Conservation (phyloP, 2,797 vertebrate species). For the Phataginus tricuspis region DNA sequence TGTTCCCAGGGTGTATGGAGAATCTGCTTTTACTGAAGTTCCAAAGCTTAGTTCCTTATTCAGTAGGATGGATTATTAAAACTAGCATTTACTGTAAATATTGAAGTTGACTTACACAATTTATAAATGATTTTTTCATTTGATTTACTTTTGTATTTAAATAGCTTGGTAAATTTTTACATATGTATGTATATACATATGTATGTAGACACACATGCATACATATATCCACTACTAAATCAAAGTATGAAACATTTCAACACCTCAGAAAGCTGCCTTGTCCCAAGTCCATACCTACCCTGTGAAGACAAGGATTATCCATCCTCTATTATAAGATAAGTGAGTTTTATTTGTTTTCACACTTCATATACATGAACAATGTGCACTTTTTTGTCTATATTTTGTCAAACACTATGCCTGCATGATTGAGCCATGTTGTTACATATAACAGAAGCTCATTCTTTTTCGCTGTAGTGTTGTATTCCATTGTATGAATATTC, state of each 20-base stretch:
- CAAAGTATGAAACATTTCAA: background rate
- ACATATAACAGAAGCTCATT: background rate
- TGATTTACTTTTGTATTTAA: background rate
- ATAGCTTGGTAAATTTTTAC: background rate
- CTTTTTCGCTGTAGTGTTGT: background rate
- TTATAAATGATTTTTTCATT: background rate
- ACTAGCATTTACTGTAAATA: background rate
- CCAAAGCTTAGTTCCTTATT: background rate
- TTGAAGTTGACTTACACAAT: background rate
- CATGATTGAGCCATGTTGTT: background rate
- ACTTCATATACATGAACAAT: background rate
- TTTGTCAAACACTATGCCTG: background rate
- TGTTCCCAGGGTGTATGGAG: background rate
- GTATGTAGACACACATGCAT: background rate
- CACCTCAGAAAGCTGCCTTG: background rate
- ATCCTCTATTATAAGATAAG: background rate
- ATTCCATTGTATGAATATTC: background rate
- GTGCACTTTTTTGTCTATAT: background rate
- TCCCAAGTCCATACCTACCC: background rate
- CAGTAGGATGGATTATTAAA: background rate
- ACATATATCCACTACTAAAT: background rate
- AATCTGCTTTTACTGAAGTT: background rate
- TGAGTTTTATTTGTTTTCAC: background rate
- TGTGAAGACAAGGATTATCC: background rate
- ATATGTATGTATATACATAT: fast-evolving